phyloP scores from a whole-genome alignment of 2,888 invertebrate species.

The Agrochola macilenta region DNA sequence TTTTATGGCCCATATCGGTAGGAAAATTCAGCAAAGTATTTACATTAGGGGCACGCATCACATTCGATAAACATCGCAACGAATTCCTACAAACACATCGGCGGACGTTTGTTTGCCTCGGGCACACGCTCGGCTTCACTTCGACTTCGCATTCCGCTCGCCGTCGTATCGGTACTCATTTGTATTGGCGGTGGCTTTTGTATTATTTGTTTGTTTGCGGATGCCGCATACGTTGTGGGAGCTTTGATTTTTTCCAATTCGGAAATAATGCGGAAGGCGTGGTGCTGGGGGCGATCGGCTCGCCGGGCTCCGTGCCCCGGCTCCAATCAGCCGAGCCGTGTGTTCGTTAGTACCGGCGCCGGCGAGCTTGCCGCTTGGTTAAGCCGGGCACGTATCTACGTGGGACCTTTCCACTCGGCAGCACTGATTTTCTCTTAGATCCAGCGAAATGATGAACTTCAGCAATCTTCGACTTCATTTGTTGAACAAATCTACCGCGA shows the following conservation, averaged over 20 bases:
- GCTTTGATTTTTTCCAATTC: constrained; percentile 90
- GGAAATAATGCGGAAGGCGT: constrained; percentile 88
- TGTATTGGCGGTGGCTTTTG: constrained; percentile 87
- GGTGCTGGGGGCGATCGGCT: constrained; percentile 82
- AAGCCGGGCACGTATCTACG: constrained; percentile 86
- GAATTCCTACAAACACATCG: constrained; percentile 88
- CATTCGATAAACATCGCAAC: constrained; percentile 88
- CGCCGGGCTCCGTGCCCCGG: constrained; percentile 69
- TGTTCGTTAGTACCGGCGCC: constrained; percentile 80
- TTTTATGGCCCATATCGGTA: constrained; percentile 63
- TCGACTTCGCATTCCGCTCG: constrained; percentile 85
- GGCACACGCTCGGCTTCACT: constrained; percentile 84
- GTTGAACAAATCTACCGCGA: constrained; percentile 74
- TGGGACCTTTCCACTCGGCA: constrained; percentile 87
- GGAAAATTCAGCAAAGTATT: constrained; percentile 74
- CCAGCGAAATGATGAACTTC: constrained; percentile 82
- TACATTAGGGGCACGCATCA: constrained; percentile 82
- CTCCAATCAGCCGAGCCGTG: constrained; percentile 86
- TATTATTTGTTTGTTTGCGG: constrained; percentile 90
- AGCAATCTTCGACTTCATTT: constrained; percentile 80
- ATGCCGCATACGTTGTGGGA: constrained; percentile 85
- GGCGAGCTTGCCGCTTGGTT: constrained; percentile 83
- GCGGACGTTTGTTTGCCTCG: constrained; percentile 87
- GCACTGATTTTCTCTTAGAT: constrained; percentile 87
- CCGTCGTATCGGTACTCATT: constrained; percentile 88